Conservation (phyloP, 2,797 vertebrate species). For the Oreortyx pictus region DNA sequence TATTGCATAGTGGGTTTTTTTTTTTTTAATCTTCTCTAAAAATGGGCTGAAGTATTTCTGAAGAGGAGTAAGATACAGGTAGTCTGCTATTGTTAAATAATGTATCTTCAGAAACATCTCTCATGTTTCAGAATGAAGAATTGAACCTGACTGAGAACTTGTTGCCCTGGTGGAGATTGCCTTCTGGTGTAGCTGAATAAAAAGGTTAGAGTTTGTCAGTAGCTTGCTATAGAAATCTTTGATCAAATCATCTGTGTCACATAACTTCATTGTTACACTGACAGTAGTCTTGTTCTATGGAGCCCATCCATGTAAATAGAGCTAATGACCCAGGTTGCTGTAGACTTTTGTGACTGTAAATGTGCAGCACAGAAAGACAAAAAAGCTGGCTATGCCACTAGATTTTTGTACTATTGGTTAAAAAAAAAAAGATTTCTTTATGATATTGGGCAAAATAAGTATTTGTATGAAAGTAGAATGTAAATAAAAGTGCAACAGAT, state of each 20-base stretch:
- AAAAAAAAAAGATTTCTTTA: background rate
- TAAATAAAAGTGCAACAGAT: background rate
- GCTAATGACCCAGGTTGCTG: background rate
- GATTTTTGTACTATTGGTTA: background rate
- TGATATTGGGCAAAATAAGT: background rate
- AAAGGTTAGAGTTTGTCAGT: background rate
- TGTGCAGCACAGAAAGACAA: rapidly evolving
- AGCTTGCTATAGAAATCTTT: background rate
- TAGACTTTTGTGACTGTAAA: background rate
- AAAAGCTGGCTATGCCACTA: background rate
- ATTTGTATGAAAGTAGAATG: background rate
- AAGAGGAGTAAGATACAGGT: background rate
- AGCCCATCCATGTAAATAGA: background rate
- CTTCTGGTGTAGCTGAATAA: background rate
- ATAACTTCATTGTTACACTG: background rate
- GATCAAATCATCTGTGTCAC: background rate
- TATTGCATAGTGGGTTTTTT: background rate
- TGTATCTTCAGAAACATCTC: background rate
- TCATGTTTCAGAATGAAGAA: background rate
- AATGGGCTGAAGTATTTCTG: background rate
- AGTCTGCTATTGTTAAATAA: background rate
- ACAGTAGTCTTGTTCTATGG: background rate
- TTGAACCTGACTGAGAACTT: background rate
- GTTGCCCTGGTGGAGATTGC: background rate
- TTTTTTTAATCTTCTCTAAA: background rate